phyloP scores from a whole-genome alignment of 1,140 invertebrate genomes.

The Camponotus pennsylvanicus region DNA sequence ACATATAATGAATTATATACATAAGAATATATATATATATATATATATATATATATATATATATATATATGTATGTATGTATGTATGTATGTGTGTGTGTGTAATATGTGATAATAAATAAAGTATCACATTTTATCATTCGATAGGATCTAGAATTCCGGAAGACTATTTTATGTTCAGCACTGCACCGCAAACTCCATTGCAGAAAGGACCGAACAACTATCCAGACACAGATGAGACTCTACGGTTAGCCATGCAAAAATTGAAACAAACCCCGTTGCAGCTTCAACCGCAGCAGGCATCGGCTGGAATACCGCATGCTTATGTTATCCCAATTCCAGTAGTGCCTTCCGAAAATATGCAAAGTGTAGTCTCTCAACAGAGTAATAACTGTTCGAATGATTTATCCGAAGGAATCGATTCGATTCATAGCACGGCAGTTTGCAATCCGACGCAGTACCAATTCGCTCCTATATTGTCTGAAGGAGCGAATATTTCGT shows the following conservation, averaged over 20 bases:
- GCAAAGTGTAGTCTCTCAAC: conserved; percentile 74
- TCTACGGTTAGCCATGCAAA: conserved; percentile 83
- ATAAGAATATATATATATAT: too few relatives aligned
- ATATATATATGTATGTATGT: not conserved
- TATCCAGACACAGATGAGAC: conserved; percentile 84
- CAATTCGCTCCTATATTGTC: conserved; percentile 80
- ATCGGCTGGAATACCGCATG: conserved; percentile 79
- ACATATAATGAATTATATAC: too few relatives aligned
- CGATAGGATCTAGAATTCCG: conserved; percentile 79
- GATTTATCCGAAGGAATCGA: conserved; percentile 71
- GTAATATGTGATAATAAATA: conserved; percentile 19
- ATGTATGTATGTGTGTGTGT: not conserved
- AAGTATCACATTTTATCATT: conserved; percentile 25
- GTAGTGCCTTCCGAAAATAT: conserved; percentile 84
- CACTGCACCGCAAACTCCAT: conserved; percentile 83
- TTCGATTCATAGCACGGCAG: conserved; percentile 68
- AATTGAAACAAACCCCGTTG: conserved; percentile 81
- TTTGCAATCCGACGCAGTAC: conserved; percentile 76
- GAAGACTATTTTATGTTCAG: conserved; percentile 85
- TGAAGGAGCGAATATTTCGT: conserved; percentile 73
- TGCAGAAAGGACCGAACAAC: conserved; percentile 81
- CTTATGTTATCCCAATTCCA: conserved; percentile 85
- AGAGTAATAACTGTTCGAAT: conserved; percentile 65
- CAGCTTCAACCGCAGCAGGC: conserved; percentile 75
- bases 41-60: not conserved